A percentile compares a stretch with the other conserved stretches of the same genome.
phyloP scores from a whole-genome alignment of 2,797 vertebrate genomes.

The Calcarius lapponicus region DNA sequence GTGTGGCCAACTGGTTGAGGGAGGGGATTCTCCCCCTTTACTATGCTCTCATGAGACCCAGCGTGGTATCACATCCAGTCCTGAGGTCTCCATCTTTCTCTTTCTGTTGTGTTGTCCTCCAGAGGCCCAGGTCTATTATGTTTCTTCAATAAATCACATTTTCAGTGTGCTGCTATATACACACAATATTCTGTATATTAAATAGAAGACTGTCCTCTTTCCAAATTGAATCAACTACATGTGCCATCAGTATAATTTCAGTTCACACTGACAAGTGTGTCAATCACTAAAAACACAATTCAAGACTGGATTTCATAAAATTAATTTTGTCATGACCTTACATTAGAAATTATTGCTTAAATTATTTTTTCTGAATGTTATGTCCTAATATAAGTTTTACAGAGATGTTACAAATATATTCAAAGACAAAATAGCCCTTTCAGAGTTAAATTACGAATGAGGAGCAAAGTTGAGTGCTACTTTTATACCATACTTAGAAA shows the following conservation, averaged over 20 bases:
- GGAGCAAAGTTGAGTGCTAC: neutral
- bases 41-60: neutral
- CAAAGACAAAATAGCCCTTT: neutral
- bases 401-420: neutral
- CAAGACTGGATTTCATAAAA: neutral
- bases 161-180: neutral
- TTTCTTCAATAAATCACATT: neutral
- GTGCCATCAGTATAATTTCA: neutral
- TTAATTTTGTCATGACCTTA: neutral
- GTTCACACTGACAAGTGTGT: neutral
- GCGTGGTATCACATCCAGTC: neutral
- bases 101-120: neutral
- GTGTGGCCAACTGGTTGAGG: accelerated
- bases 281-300: neutral
- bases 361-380: neutral
- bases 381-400: neutral
- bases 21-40: neutral
- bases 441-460: neutral
- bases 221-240: neutral
- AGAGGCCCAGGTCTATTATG: neutral
- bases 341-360: neutral
- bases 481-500: neutral
- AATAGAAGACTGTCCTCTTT: neutral
- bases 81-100: neutral
- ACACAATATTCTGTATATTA: neutral